Percentiles rank a stretch among this genome's conserved stretches.
Evolutionary conservation across 2,888 invertebrate genomes (phyloP).

Genomic region (Clitarchus hookeri): DNA sequence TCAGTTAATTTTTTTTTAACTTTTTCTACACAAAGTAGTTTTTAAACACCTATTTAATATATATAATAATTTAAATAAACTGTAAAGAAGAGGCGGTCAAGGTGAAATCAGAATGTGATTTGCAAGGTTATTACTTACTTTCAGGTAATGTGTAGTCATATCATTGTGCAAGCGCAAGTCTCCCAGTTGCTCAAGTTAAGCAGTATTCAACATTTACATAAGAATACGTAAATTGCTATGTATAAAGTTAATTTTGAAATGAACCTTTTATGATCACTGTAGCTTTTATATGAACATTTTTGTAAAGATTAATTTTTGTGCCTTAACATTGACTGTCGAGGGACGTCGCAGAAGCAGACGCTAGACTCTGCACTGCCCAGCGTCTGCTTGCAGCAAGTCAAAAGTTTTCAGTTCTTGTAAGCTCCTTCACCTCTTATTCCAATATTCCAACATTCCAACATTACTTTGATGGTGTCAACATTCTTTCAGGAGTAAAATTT

Average conservation of each 20-base stretch:
- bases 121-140: background rate
- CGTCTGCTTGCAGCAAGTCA: no score
- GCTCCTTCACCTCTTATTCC: no score
- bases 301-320: background rate
- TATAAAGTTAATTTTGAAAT: background rate
- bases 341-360: no score
- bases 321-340: background rate
- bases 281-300: background rate
- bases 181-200: background rate
- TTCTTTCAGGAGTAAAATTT: no score
- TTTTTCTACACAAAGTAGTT: constrained; percentile 10
- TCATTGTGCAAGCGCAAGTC: background rate
- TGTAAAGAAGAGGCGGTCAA: background rate
- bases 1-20: background rate
- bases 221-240: background rate
- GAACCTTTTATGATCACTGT: background rate
- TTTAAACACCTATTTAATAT: background rate
- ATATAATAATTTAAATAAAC: background rate
- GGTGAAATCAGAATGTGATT: background rate
- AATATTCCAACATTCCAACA: no score
- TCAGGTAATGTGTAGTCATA: background rate
- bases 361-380: no score
- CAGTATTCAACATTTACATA: background rate
- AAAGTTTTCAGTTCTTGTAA: no score
- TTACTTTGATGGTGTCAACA: no score